phyloP scores from a whole-genome alignment of 2,888 invertebrate species.

The Tuta absoluta region DNA sequence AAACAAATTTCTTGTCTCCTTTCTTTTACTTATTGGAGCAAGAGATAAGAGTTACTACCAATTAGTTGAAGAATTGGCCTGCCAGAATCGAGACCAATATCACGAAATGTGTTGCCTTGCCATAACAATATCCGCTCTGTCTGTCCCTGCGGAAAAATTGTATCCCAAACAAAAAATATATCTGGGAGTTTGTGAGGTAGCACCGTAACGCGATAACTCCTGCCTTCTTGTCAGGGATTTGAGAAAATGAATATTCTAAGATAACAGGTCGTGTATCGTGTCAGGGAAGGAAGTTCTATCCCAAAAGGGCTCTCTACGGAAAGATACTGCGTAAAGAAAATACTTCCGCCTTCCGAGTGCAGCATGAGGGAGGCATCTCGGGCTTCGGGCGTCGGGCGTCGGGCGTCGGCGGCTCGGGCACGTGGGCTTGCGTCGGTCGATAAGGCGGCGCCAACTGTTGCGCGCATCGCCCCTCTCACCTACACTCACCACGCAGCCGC shows the following conservation, averaged over 20 bases:
- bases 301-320: neutral
- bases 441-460: conserved; percentile 74
- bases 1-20: too few relatives aligned
- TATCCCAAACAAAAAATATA: conserved; percentile 26
- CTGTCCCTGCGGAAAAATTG: conserved; percentile 28
- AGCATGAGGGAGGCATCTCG: neutral
- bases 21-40: too few relatives aligned
- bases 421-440: conserved; percentile 49
- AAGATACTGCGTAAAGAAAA: neutral
- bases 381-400: too few relatives aligned
- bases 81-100: too few relatives aligned
- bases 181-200: neutral
- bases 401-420: too few relatives aligned
- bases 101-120: neutral
- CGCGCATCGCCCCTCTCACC: conserved; percentile 55
- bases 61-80: too few relatives aligned
- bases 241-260: neutral
- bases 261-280: too few relatives aligned
- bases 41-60: too few relatives aligned
- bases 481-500: conserved; percentile 30
- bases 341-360: conserved; percentile 1
- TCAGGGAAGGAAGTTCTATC: neutral
- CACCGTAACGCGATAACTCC: neutral
- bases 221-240: neutral
- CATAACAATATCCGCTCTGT: conserved; percentile 33